These are phyloP conservation scores for Crepidodera aurea DNA, from an alignment of 2,888 invertebrate genomes.

Conservation along the genomic window DNA sequence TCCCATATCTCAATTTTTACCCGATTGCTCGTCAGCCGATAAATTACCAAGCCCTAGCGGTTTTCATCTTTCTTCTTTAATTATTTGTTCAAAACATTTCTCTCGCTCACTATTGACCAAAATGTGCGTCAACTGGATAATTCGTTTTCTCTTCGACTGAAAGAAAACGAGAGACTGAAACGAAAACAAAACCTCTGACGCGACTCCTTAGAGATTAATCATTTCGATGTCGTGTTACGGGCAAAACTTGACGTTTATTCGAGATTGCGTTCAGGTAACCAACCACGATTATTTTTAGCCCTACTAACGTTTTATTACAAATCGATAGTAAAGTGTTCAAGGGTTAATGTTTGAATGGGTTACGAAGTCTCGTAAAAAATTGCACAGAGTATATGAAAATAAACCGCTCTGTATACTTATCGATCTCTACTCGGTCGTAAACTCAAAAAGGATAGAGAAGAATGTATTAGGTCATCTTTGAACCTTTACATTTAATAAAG, in stretches of 20 bases:
- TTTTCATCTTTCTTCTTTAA: neutral
- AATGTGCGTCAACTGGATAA: neutral
- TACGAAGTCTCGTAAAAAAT: too few species aligned
- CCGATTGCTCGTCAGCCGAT: neutral
- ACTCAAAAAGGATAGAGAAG: too few species aligned
- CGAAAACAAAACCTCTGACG: constrained; percentile 19
- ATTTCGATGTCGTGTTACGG: constrained; percentile 21
- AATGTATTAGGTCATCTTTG: too few species aligned
- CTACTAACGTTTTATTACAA: constrained; percentile 22
- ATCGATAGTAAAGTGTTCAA: constrained; percentile 25
- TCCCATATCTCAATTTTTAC: too few species aligned
- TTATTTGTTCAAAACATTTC: neutral
- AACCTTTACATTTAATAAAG: too few species aligned
- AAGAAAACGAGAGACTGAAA: constrained; percentile 1
- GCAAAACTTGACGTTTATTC: constrained; percentile 34
- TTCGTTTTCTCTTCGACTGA: neutral
- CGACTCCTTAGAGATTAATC: constrained; percentile 24
- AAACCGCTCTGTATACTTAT: too few species aligned
- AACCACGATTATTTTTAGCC: constrained; percentile 34
- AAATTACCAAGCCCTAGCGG: neutral
- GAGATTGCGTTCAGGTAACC: constrained; percentile 35
- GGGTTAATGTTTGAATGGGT: neutral
- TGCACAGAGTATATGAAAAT: too few species aligned
- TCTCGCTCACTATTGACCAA: neutral
- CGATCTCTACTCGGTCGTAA: too few species aligned